Percentiles rank a stretch among this genome's conserved stretches.
Evolutionary conservation across 2,113 vertebrate genomes (phyloP).

Genomic region (Paramormyrops kingsleyae): DNA sequence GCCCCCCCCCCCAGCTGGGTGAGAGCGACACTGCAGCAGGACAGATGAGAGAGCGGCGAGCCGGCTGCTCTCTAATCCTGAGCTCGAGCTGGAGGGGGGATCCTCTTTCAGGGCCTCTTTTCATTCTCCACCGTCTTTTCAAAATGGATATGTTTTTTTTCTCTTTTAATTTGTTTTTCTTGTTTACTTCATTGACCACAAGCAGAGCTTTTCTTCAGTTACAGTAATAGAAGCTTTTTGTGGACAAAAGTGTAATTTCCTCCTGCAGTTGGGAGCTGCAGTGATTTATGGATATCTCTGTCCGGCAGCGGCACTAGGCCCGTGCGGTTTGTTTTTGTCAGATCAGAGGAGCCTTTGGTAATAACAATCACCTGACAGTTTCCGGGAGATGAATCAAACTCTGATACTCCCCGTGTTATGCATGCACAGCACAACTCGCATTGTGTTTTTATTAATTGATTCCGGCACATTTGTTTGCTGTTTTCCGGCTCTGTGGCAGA

Average conservation of each 20-base stretch:
- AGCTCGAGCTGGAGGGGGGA: background rate
- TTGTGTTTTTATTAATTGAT: background rate
- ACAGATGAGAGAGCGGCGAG: background rate
- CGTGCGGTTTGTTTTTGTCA: background rate
- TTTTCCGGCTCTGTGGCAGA: background rate
- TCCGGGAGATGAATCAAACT: background rate
- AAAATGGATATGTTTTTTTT: background rate
- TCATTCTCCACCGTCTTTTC: background rate
- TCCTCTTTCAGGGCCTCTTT: background rate
- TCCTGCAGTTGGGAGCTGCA: background rate
- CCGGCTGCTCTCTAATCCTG: background rate
- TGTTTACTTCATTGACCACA: slow-evolving; percentile 1
- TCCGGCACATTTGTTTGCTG: background rate
- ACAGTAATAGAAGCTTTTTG: slow-evolving; percentile 1
- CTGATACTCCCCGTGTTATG: no score
- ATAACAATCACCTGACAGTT: background rate
- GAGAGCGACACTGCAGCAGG: background rate
- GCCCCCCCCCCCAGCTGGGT: background rate
- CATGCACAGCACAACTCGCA: background rate
- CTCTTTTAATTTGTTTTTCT: background rate
- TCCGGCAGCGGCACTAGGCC: background rate
- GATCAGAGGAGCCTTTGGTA: background rate
- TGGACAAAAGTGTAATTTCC: slow-evolving; percentile 10
- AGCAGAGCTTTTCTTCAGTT: background rate
- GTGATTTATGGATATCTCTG: slow-evolving; percentile 2